phyloP scores from a whole-genome alignment of 2,888 invertebrate species.

The Aromia moschata region DNA sequence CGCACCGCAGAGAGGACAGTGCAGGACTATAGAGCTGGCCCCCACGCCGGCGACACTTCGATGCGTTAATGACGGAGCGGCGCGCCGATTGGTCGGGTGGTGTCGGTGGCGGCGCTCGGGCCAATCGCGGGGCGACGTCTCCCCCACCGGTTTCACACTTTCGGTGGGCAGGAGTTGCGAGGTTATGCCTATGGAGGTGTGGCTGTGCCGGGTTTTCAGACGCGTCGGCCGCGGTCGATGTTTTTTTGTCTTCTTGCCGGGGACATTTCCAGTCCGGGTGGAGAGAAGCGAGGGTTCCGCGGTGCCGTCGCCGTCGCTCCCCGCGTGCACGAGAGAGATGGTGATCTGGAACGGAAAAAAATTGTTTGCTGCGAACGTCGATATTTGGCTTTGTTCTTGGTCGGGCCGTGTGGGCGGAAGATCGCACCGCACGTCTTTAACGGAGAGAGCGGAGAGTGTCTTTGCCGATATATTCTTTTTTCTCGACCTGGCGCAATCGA shows the following conservation, averaged over 20 bases:
- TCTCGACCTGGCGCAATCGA: no score
- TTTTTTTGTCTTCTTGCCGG: constrained; percentile 39
- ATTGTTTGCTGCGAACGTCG: constrained; percentile 5
- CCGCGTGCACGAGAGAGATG: no score
- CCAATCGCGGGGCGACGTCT: constrained; percentile 62
- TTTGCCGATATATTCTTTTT: no score
- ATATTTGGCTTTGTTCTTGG: constrained; percentile 15
- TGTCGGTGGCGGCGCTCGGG: constrained; percentile 57
- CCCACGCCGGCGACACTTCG: constrained; percentile 57
- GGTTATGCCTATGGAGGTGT: constrained; percentile 62
- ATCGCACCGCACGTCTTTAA: no score
- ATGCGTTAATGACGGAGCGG: constrained; percentile 64
- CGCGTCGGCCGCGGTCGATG: constrained; percentile 46
- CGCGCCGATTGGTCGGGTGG: constrained; percentile 58
- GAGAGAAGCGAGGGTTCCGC: constrained; percentile 5
- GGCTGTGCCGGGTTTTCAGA: constrained; percentile 60
- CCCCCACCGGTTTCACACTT: constrained; percentile 64
- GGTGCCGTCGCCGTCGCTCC: neutral
- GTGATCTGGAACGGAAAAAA: constrained; percentile 21
- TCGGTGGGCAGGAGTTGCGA: constrained; percentile 60
- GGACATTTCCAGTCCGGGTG: constrained; percentile 41
- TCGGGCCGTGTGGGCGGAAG: no score
- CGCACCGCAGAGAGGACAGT: constrained; percentile 59
- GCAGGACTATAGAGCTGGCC: constrained; percentile 61
- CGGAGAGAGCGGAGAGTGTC: no score